A percentile compares a stretch with the other conserved stretches of the same genome.
Conservation (phyloP, 1,140 invertebrate genomes). For the Zelostemma sp. region DNA sequence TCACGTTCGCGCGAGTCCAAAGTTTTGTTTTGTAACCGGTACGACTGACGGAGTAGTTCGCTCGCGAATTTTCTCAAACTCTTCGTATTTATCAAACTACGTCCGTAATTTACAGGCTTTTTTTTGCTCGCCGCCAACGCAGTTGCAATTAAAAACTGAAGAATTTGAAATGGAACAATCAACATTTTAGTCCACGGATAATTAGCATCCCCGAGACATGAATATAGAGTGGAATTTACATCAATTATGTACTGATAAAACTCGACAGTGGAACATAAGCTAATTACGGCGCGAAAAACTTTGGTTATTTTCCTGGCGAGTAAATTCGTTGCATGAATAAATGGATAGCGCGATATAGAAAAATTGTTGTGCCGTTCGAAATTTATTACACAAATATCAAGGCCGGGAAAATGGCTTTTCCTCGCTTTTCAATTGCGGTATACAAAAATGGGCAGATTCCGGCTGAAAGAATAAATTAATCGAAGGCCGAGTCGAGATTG, state of each 20-base stretch:
- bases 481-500: conserved; percentile 35
- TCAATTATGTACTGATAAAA: background rate
- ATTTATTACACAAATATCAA: too few relatives aligned
- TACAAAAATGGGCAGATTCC: too few relatives aligned
- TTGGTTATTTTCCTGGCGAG: background rate
- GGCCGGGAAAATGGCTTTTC: too few relatives aligned
- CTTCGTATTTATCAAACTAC: conserved; percentile 41
- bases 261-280: background rate
- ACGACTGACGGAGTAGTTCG: conserved; percentile 35
- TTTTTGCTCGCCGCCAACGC: background rate
- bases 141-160: too few relatives aligned
- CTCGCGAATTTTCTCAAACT: conserved; percentile 30
- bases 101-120: background rate
- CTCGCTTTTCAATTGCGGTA: too few relatives aligned
- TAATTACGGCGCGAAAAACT: background rate
- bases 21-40: conserved; percentile 43
- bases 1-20: conserved; percentile 22
- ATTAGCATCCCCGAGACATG: background rate
- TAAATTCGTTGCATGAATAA: background rate
- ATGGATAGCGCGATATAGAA: background rate
- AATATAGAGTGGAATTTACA: background rate
- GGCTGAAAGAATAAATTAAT: conserved; percentile 35
- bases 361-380: too few relatives aligned
- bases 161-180: background rate
- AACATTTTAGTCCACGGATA: background rate